Base-by-base conservation (phyloP, 2,888 invertebrate genomes). In the Drosophila kuntzei region DNA sequence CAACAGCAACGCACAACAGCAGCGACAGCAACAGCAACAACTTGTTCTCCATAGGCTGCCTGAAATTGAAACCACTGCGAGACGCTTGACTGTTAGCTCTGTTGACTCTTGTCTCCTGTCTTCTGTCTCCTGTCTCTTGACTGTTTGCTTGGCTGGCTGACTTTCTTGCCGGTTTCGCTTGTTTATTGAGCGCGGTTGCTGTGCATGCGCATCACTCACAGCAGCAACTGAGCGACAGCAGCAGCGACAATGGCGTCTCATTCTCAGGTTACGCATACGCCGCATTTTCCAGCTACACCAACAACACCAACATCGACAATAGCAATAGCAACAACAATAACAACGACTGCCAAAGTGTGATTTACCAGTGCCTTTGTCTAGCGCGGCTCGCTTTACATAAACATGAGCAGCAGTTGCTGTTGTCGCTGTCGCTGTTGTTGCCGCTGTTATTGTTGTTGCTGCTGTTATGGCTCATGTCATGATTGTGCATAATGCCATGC, bases 401-500 rank as follows among this genome's bases (percentile, higher is more conserved):
- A 76, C 76, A 75, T 70, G 78, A 65, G 61, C 65, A 58, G 69
- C 59, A 65, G 70, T 73, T 49, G 61, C 58, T 62, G 51, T 50
- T 64, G 36, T 37, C 60, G 37, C 62, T 59, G 49, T 34, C 27
- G 44, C 39, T 49, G 58, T 20, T 60, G 60, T 9, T 43, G 54
- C 1, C 50, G 62, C n/a, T 57, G 47, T 11, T 53, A 54, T 34
- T 53, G 59, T 37, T 69, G 64, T 47, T 53, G 64, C 34, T 61
- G 76, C 34, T 64, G 74, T 25, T 64, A 44, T 37, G 60, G 72
- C 84, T 79, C 80, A 81, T 80, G 78, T 89, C 87, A 87, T 87
- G 87, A 87, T 90, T 90, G 83, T 87, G 87, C 87, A 87, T 87
- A 87, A 87, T 90, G 88, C 78, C 84, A 90, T 89, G 89, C 89